These are phyloP conservation scores for Acanthoscelides obtectus DNA, from an alignment of 2,888 invertebrate species.

Conservation along the genomic window DNA sequence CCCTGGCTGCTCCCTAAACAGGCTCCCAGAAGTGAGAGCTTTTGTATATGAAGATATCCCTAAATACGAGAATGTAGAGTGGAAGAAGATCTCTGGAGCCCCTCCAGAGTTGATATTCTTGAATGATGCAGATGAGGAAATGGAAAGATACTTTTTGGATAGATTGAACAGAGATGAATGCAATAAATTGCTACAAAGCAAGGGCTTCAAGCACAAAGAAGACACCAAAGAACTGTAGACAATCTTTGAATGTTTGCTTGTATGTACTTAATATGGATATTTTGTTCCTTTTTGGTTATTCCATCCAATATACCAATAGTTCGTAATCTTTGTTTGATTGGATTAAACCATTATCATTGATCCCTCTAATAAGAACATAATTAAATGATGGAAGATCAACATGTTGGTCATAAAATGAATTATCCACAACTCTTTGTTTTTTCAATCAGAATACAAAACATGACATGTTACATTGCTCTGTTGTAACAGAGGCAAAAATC, in stretches of 20 bases:
- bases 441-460: too few relatives aligned
- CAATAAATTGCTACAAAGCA: slow-evolving; percentile 58
- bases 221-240: slow-evolving; percentile 49
- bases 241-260: neutral
- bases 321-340: too few relatives aligned
- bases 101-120: slow-evolving; percentile 60
- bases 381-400: too few relatives aligned
- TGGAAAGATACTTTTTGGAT: slow-evolving; percentile 59
- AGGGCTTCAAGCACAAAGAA: slow-evolving; percentile 52
- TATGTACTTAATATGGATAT: too few relatives aligned
- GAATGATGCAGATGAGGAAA: slow-evolving; percentile 53
- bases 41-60: slow-evolving; percentile 68
- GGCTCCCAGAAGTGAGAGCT: slow-evolving; percentile 60
- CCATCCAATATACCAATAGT: too few relatives aligned
- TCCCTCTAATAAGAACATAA: too few relatives aligned
- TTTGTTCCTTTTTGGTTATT: too few relatives aligned
- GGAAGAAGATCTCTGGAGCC: slow-evolving; percentile 63
- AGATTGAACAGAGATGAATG: slow-evolving; percentile 59
- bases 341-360: too few relatives aligned
- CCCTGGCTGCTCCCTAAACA: slow-evolving; percentile 62
- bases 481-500: too few relatives aligned
- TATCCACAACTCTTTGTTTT: too few relatives aligned
- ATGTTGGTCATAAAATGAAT: too few relatives aligned
- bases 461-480: too few relatives aligned
- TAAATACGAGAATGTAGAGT: slow-evolving; percentile 56